Conservation (phyloP, 1,140 invertebrate genomes). For the Eupeodes corollae region DNA sequence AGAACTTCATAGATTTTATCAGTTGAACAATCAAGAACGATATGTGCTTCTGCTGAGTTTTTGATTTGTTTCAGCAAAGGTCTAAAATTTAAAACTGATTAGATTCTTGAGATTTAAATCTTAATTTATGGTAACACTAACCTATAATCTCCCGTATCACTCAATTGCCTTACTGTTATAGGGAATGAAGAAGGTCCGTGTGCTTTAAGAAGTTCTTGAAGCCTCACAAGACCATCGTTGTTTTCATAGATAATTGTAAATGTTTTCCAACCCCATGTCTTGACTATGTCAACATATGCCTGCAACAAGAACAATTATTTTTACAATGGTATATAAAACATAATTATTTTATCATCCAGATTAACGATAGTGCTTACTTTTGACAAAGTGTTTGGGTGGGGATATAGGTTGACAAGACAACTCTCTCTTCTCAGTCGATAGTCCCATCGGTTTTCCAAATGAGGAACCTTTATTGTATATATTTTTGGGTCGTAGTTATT, state of each 20-base stretch:
- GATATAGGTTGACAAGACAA: slow-evolving; percentile 87
- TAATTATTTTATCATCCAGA: too few species aligned
- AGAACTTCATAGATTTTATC: slow-evolving; percentile 73
- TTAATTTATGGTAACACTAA: slow-evolving; percentile 26
- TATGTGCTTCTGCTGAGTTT: slow-evolving; percentile 77
- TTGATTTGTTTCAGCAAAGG: slow-evolving; percentile 84
- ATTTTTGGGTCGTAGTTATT: not conserved
- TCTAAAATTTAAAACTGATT: slow-evolving; percentile 37
- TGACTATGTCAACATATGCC: slow-evolving; percentile 83
- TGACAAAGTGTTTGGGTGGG: slow-evolving; percentile 78
- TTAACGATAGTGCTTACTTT: slow-evolving; percentile 46
- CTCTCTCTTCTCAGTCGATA: slow-evolving; percentile 74
- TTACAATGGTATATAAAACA: too few species aligned
- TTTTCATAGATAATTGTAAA: slow-evolving; percentile 94
- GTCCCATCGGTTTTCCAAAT: slow-evolving; percentile 89
- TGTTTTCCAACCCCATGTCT: slow-evolving; percentile 81
- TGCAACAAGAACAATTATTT: slow-evolving; percentile 28
- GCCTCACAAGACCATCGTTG: slow-evolving; percentile 80
- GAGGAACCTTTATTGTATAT: slow-evolving; percentile 52
- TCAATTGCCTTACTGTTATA: slow-evolving; percentile 66
- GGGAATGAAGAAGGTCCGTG: slow-evolving; percentile 72
- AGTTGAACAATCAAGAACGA: slow-evolving; percentile 81
- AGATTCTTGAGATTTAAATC: not conserved
- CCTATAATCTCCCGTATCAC: slow-evolving; percentile 70
- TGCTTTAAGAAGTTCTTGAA: slow-evolving; percentile 86